These are phyloP conservation scores for Apantesis nais DNA, from an alignment of 2,888 invertebrate genomes.

Conservation along the genomic window DNA sequence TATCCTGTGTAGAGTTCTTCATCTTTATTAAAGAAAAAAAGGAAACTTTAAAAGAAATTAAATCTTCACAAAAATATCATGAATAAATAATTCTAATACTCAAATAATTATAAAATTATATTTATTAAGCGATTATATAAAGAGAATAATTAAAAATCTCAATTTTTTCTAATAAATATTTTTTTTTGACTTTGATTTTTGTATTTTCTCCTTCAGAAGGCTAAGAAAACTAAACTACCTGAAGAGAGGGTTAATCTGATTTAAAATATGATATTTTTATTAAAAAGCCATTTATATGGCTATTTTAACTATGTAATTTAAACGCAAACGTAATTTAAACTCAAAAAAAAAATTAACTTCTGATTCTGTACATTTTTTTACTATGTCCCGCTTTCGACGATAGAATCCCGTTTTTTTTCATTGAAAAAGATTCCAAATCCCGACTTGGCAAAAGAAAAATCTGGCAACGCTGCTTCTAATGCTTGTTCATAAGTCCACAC, in stretches of 20 bases:
- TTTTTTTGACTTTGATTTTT: background rate
- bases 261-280: background rate
- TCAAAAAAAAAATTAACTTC: too few species aligned
- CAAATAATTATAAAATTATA: background rate
- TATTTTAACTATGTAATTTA: background rate
- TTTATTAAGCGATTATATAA: background rate
- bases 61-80: background rate
- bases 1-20: constrained; percentile 24
- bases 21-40: constrained; percentile 19
- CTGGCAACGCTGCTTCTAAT: background rate
- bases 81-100: background rate
- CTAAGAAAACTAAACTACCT: background rate
- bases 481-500: too few species aligned
- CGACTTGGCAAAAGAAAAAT: background rate
- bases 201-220: background rate
- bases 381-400: too few species aligned
- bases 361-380: too few species aligned
- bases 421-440: background rate
- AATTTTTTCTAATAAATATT: background rate
- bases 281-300: background rate
- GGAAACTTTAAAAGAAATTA: constrained; percentile 3
- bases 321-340: too few species aligned
- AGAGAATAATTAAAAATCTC: too few species aligned
- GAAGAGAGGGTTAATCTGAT: background rate
- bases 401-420: too few species aligned